Conservation (phyloP, 2,797 vertebrate species). For the Hyperoplus lanceolatus region DNA sequence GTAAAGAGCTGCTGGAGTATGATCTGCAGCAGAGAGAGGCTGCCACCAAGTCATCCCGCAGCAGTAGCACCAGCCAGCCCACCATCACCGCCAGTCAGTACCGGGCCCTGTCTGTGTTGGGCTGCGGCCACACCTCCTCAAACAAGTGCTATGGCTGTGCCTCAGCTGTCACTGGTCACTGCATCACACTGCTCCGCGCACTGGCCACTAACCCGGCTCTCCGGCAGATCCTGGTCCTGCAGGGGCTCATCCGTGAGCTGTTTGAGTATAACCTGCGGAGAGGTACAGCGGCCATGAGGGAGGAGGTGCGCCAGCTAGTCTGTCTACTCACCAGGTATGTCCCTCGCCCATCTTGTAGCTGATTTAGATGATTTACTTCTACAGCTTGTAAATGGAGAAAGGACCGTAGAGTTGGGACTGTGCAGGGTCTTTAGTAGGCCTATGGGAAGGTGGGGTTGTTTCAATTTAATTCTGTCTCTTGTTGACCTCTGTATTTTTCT, state of each 20-base stretch:
- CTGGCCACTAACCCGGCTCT: slow-evolving; percentile 96
- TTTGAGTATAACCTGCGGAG: slow-evolving; percentile 97
- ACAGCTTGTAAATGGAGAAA: background rate
- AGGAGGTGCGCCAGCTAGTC: slow-evolving; percentile 97
- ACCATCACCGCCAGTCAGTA: slow-evolving; percentile 98
- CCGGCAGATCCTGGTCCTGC: slow-evolving; percentile 96
- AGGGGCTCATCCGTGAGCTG: slow-evolving; percentile 97
- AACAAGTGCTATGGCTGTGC: slow-evolving; percentile 98
- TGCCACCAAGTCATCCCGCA: slow-evolving; percentile 95
- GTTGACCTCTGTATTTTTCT: background rate
- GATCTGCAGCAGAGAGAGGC: slow-evolving; percentile 98
- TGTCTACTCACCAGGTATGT: slow-evolving; percentile 96
- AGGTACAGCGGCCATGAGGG: slow-evolving; percentile 93
- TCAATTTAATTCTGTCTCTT: background rate
- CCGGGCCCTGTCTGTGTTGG: slow-evolving; percentile 94
- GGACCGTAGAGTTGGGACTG: background rate
- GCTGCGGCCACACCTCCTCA: slow-evolving; percentile 97
- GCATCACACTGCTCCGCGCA: slow-evolving; percentile 94
- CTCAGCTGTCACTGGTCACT: slow-evolving; percentile 97
- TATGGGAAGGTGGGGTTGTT: background rate
- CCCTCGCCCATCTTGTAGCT: background rate
- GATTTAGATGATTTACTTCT: background rate
- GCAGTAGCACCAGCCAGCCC: slow-evolving; percentile 90
- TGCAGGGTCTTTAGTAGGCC: background rate
- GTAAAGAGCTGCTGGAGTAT: slow-evolving; percentile 97